Base-by-base conservation (phyloP, 2,113 vertebrate genomes). In the Syngnathus scovelli region DNA sequence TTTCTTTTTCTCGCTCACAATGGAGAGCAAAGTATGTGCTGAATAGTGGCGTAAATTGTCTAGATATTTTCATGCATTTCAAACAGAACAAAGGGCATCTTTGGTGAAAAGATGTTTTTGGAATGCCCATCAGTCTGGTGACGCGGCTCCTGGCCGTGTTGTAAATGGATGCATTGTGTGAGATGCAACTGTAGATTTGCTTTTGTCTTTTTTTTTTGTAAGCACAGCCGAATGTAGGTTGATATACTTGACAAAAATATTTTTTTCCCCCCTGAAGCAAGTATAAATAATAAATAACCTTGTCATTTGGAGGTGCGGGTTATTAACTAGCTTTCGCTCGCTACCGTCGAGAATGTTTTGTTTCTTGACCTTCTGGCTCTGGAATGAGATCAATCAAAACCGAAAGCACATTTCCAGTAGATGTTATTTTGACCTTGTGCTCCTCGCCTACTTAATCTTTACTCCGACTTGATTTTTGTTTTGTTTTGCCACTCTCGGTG, bases 21-120 rank as follows among this genome's bases (percentile, higher is more conserved):
- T 71, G 51, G 73, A 70, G 66, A 72, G 67, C 61, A 16, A 16
- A 19, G 55, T 11, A 39, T 51, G 18, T 27, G 36, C 62, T 72
- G 19, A 61, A 64, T 66, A 58, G 59, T 70, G 46, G 68, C 65
- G 39, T 69, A 52, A 69, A 41, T 49, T 67, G 19, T 77, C 33
- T 68, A 74, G 5, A 37, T 69, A 66, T 48, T 66, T 69, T 72
- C 74, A 72, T 64, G 36, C 44, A 54, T 63, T 71, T 64, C 4
- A 67, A 66, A 67, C 7, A 23, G 43, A 41, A 49, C 60, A 71
- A 65, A 51, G 44, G 58, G 66, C 66, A 70, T 68, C 70, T 81
- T 85, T 75, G 68, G 74, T 68, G 36, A 54, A 18, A 2, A 51
- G 64, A 56, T 77, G 73, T 79, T 79, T 78, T 72, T 23, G 43